phyloP scores from a whole-genome alignment of 2,888 invertebrate genomes.

The Physocephala rufipes region DNA sequence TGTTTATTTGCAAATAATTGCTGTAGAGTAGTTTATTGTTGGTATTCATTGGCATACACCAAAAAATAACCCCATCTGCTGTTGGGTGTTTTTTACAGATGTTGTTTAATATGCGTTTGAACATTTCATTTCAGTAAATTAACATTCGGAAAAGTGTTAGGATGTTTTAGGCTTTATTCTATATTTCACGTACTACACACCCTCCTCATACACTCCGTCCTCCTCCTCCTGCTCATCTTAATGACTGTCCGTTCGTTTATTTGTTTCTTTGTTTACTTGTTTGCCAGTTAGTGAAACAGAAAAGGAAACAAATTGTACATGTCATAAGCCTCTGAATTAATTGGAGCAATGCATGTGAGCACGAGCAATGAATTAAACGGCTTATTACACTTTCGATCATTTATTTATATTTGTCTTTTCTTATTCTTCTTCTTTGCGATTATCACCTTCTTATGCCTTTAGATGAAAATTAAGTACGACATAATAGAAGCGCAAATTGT shows the following conservation, averaged over 20 bases:
- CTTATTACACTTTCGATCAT: background rate
- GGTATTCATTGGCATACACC: conserved; percentile 2
- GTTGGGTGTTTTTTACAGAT: conserved; percentile 29
- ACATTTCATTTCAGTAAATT: conserved; percentile 32
- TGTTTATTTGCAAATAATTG: conserved; percentile 29
- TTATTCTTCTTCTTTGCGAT: no score
- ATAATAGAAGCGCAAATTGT: no score
- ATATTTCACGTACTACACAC: background rate
- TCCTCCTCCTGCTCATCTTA: background rate
- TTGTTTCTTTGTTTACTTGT: conserved; percentile 7
- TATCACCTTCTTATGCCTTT: background rate
- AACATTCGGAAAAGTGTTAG: conserved; percentile 24
- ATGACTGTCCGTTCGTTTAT: background rate
- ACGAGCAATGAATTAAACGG: conserved; percentile 21
- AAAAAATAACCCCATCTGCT: conserved; percentile 37
- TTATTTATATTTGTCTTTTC: no score
- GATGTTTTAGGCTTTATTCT: background rate
- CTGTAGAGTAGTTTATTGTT: background rate
- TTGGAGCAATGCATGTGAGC: conserved; percentile 10
- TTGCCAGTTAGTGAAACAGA: background rate
- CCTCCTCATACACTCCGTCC: background rate
- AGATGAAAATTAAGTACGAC: background rate
- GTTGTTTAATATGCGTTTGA: conserved; percentile 31
- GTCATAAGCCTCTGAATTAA: background rate
- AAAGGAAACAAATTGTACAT: background rate